Evolutionary conservation across 2,113 vertebrate genomes (phyloP).

Genomic region (Sylvia atricapilla): DNA sequence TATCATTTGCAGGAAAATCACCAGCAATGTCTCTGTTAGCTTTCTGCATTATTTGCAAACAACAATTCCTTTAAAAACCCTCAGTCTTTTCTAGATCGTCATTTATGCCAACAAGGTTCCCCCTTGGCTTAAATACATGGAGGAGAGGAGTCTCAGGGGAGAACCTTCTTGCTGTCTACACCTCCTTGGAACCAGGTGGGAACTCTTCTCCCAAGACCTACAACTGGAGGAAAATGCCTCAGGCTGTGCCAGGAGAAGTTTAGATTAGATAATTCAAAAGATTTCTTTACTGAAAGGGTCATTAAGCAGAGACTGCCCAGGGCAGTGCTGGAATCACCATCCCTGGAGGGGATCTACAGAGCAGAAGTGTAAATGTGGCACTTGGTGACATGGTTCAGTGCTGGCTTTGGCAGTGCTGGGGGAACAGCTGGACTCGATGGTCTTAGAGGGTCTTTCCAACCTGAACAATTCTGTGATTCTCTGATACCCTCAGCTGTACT

Average conservation of each 20-base stretch:
- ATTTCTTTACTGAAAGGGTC: not conserved
- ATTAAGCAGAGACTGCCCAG: not conserved
- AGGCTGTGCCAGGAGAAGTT: not conserved
- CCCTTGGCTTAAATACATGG: not conserved
- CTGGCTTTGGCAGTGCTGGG: not conserved
- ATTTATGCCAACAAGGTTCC: not conserved
- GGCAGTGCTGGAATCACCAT: not conserved
- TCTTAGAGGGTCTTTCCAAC: not conserved
- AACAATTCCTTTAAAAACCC: not conserved
- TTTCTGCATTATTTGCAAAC: not conserved
- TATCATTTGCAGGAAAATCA: not conserved
- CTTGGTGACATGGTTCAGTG: not conserved
- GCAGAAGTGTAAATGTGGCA: not conserved
- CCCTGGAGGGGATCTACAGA: not conserved
- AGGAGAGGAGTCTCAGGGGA: not conserved
- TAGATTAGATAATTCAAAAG: not conserved
- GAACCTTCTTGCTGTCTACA: not conserved
- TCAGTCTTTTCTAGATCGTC: not conserved
- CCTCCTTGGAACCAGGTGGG: not conserved
- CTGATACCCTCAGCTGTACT: not conserved
- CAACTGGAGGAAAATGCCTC: not conserved
- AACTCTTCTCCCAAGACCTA: not conserved
- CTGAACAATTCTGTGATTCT: not conserved
- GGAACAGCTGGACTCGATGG: not conserved
- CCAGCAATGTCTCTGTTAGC: not conserved